Evolutionary conservation across 1,140 invertebrate species (phyloP), one percentile per base, ranked within the genome.

Genomic region (Wasmannia auropunctata): DNA sequence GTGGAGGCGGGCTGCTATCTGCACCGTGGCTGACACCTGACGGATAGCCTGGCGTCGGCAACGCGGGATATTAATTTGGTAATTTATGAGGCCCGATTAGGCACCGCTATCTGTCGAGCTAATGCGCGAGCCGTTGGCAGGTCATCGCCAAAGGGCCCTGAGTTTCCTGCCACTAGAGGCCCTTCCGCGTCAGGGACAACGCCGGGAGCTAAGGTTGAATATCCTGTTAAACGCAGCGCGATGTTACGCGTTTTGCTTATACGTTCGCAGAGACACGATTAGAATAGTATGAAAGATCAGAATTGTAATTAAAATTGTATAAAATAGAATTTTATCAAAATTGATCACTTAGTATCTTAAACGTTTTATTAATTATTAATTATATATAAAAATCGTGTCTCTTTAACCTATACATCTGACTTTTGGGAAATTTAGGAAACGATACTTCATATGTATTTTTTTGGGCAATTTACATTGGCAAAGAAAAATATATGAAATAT

Each of bases 1-100:
- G 88, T 79, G 88, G 90, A 90, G 88, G 87, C 81, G 83, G n/a
- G 87, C 79, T 90, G 91, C 92, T 94, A 94, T 94, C 93, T 94
- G 91, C 91, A 91, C 88, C 90, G 87, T 72, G 89, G 88, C 92
- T 93, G 93, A 95, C 94, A 93, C 87, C 93, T 95, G 95, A 95
- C 93, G 93, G 93, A 95, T 95, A 92, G 92, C 92, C 92, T 90
- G 74, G 86, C 90, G 91, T 93, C 90, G 90, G 91, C 90, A 92
- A 93, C 91, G 91, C 92, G 91, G 93, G 93, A 94, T 95, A 95
- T 95, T 94, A 95, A 95, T 95, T 95, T 95, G 93, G 92, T 94
- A 95, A 95, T 95, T 95, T 95, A 95, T 94, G 93, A 91, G 87
- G 84, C 85, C 91, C 94, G 94, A 95, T 95, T 95, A 95, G 94